phyloP scores from a whole-genome alignment of 2,113 vertebrate genomes.

The Sapayoa aenigma region DNA sequence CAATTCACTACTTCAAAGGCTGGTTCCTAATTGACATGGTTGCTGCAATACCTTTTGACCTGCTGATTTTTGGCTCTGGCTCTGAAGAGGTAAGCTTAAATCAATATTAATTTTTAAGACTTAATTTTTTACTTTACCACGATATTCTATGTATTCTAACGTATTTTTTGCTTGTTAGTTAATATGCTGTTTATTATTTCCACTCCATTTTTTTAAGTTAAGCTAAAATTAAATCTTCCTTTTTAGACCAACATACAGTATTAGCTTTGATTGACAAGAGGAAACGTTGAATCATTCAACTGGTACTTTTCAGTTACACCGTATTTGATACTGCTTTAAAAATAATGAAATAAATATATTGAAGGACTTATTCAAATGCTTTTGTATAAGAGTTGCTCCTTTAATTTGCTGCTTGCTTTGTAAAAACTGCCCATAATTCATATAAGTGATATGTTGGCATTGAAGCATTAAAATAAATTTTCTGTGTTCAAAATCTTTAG shows the following conservation, averaged over 20 bases:
- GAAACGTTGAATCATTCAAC: neutral
- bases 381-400: neutral
- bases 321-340: neutral
- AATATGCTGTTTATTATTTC: neutral
- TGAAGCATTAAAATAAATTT: neutral
- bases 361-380: neutral
- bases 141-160: neutral
- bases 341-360: neutral
- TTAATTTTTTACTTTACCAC: neutral
- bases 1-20: slow-evolving; percentile 99
- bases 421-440: neutral
- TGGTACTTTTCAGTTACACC: neutral
- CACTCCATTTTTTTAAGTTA: neutral
- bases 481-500: neutral
- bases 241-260: neutral
- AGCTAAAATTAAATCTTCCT: neutral
- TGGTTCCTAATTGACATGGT: slow-evolving; percentile 99
- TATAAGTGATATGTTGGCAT: neutral
- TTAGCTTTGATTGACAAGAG: neutral
- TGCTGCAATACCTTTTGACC: slow-evolving; percentile 98
- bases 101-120: neutral
- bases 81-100: slow-evolving; percentile 93
- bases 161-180: neutral
- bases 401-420: neutral
- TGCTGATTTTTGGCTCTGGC: slow-evolving; percentile 98